phyloP scores from a whole-genome alignment of 2,113 vertebrate genomes.

The Setophaga coronata region DNA sequence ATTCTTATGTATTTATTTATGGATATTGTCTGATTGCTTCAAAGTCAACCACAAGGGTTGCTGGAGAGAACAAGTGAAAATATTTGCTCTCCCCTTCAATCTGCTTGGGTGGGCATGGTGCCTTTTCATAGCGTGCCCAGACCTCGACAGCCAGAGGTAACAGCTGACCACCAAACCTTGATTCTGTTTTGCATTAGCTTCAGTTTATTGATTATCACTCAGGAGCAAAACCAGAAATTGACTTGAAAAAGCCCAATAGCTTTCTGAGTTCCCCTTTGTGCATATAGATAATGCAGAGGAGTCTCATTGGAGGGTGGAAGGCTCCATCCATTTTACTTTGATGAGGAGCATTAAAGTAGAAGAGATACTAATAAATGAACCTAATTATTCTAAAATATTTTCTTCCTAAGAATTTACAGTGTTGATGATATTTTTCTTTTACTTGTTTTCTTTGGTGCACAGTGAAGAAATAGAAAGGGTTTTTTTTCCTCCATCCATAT shows the following conservation, averaged over 20 bases:
- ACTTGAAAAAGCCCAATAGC: neutral
- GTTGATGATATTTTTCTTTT: neutral
- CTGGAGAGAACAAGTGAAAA: neutral
- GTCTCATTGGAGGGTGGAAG: neutral
- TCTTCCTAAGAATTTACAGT: neutral
- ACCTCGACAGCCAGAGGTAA: neutral
- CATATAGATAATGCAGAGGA: neutral
- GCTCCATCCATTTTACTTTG: neutral
- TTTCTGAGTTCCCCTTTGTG: neutral
- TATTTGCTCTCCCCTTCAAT: neutral
- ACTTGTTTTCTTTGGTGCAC: neutral
- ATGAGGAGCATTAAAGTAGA: neutral
- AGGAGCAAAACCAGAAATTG: neutral
- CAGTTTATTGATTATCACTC: neutral
- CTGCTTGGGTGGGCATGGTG: neutral
- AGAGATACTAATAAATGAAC: neutral
- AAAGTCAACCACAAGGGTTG: neutral
- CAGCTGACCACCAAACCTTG: neutral
- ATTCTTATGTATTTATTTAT: neutral
- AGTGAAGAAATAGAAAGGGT: neutral
- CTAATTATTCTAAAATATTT: neutral
- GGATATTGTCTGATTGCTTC: neutral
- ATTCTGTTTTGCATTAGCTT: neutral
- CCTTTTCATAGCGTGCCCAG: neutral
- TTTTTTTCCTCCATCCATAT: neutral